Base-by-base conservation (phyloP, 2,888 invertebrate genomes). In the Caenorhabditis drosophilae region DNA sequence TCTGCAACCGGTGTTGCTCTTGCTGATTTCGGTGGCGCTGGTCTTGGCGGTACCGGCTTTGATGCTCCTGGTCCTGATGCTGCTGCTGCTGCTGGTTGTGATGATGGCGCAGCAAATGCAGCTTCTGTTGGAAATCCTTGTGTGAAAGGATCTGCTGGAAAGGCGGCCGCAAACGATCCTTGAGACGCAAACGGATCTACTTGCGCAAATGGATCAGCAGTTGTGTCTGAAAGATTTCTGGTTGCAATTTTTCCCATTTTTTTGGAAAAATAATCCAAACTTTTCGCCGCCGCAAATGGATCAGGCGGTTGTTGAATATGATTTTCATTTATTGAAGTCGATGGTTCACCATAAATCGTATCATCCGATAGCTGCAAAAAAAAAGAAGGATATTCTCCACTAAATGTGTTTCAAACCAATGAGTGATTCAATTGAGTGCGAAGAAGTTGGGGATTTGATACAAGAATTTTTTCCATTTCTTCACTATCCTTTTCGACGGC, bases 1-100 rank as follows among this genome's bases (percentile, higher is more conserved):
- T 75, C 75, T 6, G 25, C 16, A 1, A 64, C 66, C 18, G 67
- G 69, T 12, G 72, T 72, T 35, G 67, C 53, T n/a, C 70, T 54
- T n/a, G 56, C 53, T 9, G 69, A 58, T 46, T 73, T 73, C 12
- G 73, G 73, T 36, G 73, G 73, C 11, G 69, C 73, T 9, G 73
- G 73, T 22, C 73, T 64, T 9, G 73, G 73, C 4, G 73, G 73
- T 20, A 62, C 61, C 1, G 69, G 60, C 40, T 57, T 69, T 2
- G 58, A 44, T 11, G 66, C 52, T 2, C 35, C 16, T 16, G 52
- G 23, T 51, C 41, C 45, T 11, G 22, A 38, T 2, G 42, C 23
- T 16, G 41, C 23, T 22, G 44, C n/a, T 11, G 35, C 34, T 1
- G 50, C 12, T 16, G 48, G n/a, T n/a, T n/a, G n/a, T n/a, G n/a